These are phyloP conservation scores for Antheraea pernyi DNA, from an alignment of 1,140 invertebrate species.

Conservation along the genomic window DNA sequence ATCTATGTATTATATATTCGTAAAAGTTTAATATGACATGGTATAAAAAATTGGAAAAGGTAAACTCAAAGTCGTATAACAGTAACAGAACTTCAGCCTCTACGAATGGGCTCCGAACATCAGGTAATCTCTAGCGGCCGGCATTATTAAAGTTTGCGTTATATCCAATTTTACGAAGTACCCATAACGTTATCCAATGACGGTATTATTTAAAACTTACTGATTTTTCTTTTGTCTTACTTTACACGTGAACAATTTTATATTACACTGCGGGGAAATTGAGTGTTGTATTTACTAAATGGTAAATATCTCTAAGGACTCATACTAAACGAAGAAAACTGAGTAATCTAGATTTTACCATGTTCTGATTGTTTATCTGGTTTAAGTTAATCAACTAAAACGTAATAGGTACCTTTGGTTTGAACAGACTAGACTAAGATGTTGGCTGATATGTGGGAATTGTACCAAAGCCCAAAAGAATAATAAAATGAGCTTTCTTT, in stretches of 20 bases:
- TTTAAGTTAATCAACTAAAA: too few species aligned
- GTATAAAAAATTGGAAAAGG: neutral
- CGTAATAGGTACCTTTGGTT: too few species aligned
- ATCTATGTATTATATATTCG: neutral
- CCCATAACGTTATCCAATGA: neutral
- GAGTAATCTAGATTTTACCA: too few species aligned
- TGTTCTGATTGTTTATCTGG: too few species aligned
- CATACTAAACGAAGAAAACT: neutral
- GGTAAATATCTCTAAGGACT: neutral
- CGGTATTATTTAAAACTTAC: conserved; percentile 8
- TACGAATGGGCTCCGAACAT: neutral
- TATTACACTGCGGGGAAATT: neutral
- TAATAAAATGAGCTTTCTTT: too few species aligned
- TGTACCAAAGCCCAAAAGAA: too few species aligned
- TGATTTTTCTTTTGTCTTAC: neutral
- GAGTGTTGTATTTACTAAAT: neutral
- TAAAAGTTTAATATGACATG: neutral
- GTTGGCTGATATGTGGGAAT: too few species aligned
- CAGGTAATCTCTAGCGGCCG: neutral
- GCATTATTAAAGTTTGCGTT: neutral
- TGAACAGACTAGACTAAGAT: too few species aligned
- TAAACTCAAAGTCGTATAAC: neutral
- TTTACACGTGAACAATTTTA: neutral
- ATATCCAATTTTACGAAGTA: neutral
- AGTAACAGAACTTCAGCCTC: neutral